A percentile compares a stretch with the other conserved stretches of the same genome.
Evolutionary conservation across 2,888 invertebrate species (phyloP).

Genomic region (Trachelus tabidus): DNA sequence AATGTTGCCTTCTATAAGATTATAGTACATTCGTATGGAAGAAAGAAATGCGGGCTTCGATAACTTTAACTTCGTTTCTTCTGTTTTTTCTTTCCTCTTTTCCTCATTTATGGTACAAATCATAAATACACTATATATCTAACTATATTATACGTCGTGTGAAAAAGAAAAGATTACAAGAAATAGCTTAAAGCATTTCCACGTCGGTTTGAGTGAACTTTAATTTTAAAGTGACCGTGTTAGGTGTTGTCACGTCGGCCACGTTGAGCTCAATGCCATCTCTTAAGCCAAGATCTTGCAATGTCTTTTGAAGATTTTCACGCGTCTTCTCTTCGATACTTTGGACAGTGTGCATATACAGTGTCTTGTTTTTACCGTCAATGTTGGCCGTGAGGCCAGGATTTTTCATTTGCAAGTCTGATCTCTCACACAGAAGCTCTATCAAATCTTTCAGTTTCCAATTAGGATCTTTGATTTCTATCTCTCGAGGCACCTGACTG

Average conservation of each 20-base stretch:
- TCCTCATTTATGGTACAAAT: conserved; percentile 2
- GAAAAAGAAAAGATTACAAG: not conserved
- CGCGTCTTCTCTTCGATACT: conserved; percentile 92
- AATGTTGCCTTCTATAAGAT: not conserved
- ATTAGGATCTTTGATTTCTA: conserved; percentile 74
- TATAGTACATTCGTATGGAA: not conserved
- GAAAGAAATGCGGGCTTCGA: not conserved
- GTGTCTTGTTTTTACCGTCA: conserved; percentile 87
- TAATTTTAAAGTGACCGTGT: conserved; percentile 80
- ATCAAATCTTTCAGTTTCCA: conserved; percentile 86
- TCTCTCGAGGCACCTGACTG: conserved; percentile 75
- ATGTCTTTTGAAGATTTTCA: conserved; percentile 87
- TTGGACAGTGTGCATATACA: conserved; percentile 92
- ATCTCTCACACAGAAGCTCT: conserved; percentile 80
- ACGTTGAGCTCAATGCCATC: conserved; percentile 91
- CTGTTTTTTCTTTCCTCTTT: conserved; percentile 4
- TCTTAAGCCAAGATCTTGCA: conserved; percentile 85
- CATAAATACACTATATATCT: conserved; percentile 13
- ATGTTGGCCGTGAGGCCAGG: conserved; percentile 87
- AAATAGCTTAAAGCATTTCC: conserved; percentile 38
- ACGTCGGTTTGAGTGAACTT: conserved; percentile 68
- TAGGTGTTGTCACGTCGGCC: conserved; percentile 92
- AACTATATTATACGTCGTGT: conserved; percentile 12
- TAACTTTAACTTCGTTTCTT: conserved; percentile 1
- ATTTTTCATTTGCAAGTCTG: conserved; percentile 88